These are phyloP conservation scores for Eumaeus atala DNA, from an alignment of 1,140 invertebrate species.

Conservation along the genomic window DNA sequence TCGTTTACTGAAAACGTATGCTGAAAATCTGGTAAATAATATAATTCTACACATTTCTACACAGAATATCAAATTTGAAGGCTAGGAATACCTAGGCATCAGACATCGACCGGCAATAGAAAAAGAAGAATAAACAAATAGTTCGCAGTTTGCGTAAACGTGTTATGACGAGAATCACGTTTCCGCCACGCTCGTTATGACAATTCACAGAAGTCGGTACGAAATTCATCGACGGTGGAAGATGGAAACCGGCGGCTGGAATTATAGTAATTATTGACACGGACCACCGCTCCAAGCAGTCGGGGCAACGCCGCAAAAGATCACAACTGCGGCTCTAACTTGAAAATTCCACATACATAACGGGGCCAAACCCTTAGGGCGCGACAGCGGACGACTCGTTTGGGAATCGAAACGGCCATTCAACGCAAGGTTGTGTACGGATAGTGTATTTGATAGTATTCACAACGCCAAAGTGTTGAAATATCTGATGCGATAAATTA, in stretches of 20 bases:
- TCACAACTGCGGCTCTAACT: slow-evolving; percentile 55
- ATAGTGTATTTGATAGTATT: slow-evolving; percentile 21
- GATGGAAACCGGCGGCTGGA: slow-evolving; percentile 45
- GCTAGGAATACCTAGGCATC: background rate
- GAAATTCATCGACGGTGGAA: slow-evolving; percentile 53
- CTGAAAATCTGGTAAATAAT: too few species aligned
- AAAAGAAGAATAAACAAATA: slow-evolving; percentile 18
- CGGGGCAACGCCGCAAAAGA: slow-evolving; percentile 43
- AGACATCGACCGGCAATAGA: too few species aligned
- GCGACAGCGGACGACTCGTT: slow-evolving; percentile 31
- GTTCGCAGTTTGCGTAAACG: background rate
- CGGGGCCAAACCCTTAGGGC: slow-evolving; percentile 40
- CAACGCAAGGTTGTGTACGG: slow-evolving; percentile 27
- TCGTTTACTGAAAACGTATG: too few species aligned
- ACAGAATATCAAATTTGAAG: too few species aligned
- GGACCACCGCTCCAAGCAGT: slow-evolving; percentile 41
- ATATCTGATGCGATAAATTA: slow-evolving; percentile 7
- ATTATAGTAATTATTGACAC: slow-evolving; percentile 70
- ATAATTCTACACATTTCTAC: too few species aligned
- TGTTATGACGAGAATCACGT: slow-evolving; percentile 37
- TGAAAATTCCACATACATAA: slow-evolving; percentile 65
- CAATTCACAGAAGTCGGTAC: slow-evolving; percentile 58
- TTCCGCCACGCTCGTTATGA: slow-evolving; percentile 51
- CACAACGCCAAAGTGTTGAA: slow-evolving; percentile 4
- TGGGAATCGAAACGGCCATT: slow-evolving; percentile 31